These are phyloP conservation scores for Drosophila fuyamai DNA, from an alignment of 1,140 invertebrate genomes.

Conservation along the genomic window DNA sequence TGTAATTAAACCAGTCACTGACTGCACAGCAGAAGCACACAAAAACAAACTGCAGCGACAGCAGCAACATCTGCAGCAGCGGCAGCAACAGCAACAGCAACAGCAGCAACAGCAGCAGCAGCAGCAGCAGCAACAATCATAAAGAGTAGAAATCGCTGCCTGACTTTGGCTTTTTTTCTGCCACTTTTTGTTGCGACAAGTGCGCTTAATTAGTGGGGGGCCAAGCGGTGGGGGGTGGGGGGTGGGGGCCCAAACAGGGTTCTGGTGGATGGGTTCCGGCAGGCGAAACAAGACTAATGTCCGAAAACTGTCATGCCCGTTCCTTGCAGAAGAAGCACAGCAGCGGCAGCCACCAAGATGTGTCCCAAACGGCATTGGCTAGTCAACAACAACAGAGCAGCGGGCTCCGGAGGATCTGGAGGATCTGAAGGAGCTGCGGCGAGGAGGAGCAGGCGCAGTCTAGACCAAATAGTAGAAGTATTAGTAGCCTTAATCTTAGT, in stretches of 20 bases:
- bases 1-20: conserved; percentile 82
- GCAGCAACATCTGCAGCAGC: conserved; percentile 33
- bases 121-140: conserved; percentile 60
- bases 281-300: conserved; percentile 71
- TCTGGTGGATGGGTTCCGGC: conserved; percentile 65
- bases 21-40: conserved; percentile 45
- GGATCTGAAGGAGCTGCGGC: conserved; percentile 43
- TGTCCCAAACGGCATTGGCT: conserved; percentile 79
- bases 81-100: conserved; percentile 19
- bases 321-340: conserved; percentile 46
- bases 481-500: conserved; percentile 84
- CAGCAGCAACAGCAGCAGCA: conserved; percentile 13
- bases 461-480: conserved; percentile 84
- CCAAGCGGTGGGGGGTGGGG: background rate
- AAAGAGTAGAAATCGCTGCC: conserved; percentile 79
- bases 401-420: conserved; percentile 6
- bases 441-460: conserved; percentile 52
- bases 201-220: conserved; percentile 76
- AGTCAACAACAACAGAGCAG: conserved; percentile 67
- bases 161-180: conserved; percentile 27
- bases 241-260: background rate
- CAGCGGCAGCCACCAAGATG: conserved; percentile 60
- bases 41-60: conserved; percentile 69
- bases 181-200: conserved; percentile 66
- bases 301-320: conserved; percentile 50